Evolutionary conservation across 1,140 invertebrate genomes (phyloP), one percentile per base, ranked within the genome.

Genomic region (Xylocopa sonorina): DNA sequence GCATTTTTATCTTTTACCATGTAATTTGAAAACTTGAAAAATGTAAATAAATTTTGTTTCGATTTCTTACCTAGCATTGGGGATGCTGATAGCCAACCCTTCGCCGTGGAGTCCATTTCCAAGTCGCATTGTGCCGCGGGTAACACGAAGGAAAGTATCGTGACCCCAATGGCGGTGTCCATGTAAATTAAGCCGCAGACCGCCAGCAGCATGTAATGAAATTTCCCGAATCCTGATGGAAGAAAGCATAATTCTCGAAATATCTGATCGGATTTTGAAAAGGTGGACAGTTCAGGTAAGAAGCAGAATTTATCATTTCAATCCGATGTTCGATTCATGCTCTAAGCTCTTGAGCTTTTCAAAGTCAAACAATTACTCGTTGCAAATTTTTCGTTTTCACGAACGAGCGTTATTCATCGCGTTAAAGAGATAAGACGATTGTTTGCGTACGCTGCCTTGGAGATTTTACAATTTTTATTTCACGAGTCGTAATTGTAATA

Each of bases 81-180:
- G n/a, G 95, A 94, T 21, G 96, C 96, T 3, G 95, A 96, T 2
- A 96, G 93, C 94, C 95, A 95, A 27, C 96, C 96, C 88, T 96
- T 96, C 84, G 96, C 94, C 0, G 93, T 92, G 0, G 96, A 96
- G n/a, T 95, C 95, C 95, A 97, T 96, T 74, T 94, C 90, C 87
- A 96, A 95, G 87, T 97, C 96, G 92, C 96, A 96, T 91, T 95
- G 95, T 3, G 96, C 96, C 3, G 96, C 94, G 0, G 96, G 96
- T 66, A 97, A 87, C 16, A 97, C 95, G 90, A 96, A 96, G 1
- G 97, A 97, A 72, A 97, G 94, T 77, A 98, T 96, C n/a, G 97
- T 97, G 71, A 98, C 95, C 67, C 97, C 97, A 64, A 98, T 96
- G 24, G 96, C 95, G 0, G 95, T 96, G 90, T 96, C 95, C 84